Conservation (phyloP, 2,888 invertebrate species). For the Anarsia innoxiella region DNA sequence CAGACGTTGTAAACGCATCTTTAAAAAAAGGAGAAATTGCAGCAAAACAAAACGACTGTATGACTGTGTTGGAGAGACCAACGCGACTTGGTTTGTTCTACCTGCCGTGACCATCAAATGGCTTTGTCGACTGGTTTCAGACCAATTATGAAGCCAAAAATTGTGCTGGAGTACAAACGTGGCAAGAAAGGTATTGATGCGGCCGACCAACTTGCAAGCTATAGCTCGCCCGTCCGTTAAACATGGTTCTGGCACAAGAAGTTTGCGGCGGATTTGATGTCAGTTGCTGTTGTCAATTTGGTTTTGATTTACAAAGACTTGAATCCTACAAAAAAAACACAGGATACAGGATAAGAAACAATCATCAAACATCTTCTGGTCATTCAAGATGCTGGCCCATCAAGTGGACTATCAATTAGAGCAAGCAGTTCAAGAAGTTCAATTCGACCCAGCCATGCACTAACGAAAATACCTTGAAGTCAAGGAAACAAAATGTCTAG, state of each 20-base stretch:
- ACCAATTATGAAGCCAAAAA: conserved; percentile 15
- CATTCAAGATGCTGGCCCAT: too few species aligned
- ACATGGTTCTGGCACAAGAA: conserved; percentile 19
- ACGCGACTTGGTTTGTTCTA: conserved; percentile 16
- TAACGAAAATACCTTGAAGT: too few species aligned
- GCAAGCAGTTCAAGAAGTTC: too few species aligned
- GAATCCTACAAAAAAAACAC: neutral
- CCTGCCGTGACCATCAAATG: conserved; percentile 15
- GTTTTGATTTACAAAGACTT: conserved; percentile 14
- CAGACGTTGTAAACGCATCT: conserved; percentile 16
- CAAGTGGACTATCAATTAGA: too few species aligned
- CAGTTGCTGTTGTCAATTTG: conserved; percentile 14
- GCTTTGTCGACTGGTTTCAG: conserved; percentile 11
- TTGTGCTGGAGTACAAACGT: conserved; percentile 16
- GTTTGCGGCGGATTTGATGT: conserved; percentile 13
- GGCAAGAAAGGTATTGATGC: conserved; percentile 17
- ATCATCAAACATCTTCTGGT: too few species aligned
- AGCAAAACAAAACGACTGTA: conserved; percentile 16
- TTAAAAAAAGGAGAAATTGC: conserved; percentile 17
- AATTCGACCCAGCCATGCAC: too few species aligned
- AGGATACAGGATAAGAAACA: too few species aligned
- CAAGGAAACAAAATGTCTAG: too few species aligned
- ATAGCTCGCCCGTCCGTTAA: conserved; percentile 16
- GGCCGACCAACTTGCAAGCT: conserved; percentile 18
- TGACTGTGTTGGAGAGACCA: conserved; percentile 20